phyloP scores from a whole-genome alignment of 2,113 vertebrate species.

The Sphaerodactylus townsendi region DNA sequence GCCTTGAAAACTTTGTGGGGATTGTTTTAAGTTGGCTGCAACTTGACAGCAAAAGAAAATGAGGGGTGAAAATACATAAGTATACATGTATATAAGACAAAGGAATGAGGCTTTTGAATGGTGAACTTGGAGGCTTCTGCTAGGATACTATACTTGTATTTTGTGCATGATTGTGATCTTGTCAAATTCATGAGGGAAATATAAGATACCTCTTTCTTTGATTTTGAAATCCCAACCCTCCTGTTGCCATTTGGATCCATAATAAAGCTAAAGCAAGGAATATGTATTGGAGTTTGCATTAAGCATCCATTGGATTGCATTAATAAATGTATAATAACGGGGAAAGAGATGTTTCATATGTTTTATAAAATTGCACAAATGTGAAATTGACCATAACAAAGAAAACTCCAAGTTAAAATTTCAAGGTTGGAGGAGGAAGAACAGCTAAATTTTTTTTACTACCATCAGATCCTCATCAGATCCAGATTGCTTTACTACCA shows the following conservation, averaged over 20 bases:
- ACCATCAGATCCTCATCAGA: too few relatives aligned
- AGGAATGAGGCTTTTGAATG: background rate
- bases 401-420: background rate
- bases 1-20: too few relatives aligned
- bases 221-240: background rate
- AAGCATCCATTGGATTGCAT: background rate
- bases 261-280: background rate
- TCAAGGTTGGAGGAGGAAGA: background rate
- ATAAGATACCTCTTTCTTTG: background rate
- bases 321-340: background rate
- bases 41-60: too few relatives aligned
- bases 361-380: background rate
- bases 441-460: too few relatives aligned
- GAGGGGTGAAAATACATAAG: background rate
- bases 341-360: background rate
- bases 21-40: too few relatives aligned
- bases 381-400: background rate
- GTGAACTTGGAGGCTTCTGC: accelerated
- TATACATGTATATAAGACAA: background rate
- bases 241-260: background rate
- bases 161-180: accelerated
- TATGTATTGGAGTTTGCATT: background rate
- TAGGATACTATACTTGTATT: accelerated
- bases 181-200: background rate
- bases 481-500: too few relatives aligned